A percentile compares a stretch with the other conserved stretches of the same genome.
phyloP scores from a whole-genome alignment of 2,888 invertebrate species.

The Noctua comes region DNA sequence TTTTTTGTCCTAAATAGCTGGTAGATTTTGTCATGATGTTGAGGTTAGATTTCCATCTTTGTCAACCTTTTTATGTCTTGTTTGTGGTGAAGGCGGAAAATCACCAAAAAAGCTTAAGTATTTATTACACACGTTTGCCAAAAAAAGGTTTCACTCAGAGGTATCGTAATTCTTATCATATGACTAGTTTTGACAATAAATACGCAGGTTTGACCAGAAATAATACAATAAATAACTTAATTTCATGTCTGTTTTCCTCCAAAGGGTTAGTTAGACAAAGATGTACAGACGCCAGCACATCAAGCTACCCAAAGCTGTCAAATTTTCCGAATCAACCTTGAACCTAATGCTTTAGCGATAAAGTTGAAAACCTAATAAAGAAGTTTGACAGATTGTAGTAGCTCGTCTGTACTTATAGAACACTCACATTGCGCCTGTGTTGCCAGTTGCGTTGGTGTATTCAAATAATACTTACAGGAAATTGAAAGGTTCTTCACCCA shows the following conservation, averaged over 20 bases:
- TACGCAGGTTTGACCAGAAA: neutral
- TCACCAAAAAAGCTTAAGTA: neutral
- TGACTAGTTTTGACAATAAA: neutral
- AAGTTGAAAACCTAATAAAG: too few relatives aligned
- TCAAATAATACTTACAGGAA: neutral
- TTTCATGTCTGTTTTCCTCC: neutral
- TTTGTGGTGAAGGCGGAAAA: slow-evolving; percentile 1
- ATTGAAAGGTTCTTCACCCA: slow-evolving; percentile 13
- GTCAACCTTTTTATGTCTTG: slow-evolving; percentile 23
- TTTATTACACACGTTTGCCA: neutral
- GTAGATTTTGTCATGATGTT: slow-evolving; percentile 36
- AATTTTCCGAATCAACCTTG: too few relatives aligned
- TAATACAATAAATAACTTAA: neutral
- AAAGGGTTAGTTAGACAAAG: neutral
- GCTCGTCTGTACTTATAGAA: neutral
- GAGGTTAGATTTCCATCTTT: slow-evolving; percentile 44
- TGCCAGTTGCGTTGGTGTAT: neutral
- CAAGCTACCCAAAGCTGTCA: too few relatives aligned
- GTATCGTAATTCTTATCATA: neutral
- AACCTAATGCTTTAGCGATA: too few relatives aligned
- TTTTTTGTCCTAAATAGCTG: slow-evolving; percentile 68
- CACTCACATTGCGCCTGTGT: neutral
- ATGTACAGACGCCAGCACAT: neutral
- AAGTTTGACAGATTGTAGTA: too few relatives aligned
- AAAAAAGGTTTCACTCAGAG: neutral